Evolutionary conservation across 2,797 vertebrate genomes (phyloP), one percentile per base, ranked within the genome.

Genomic region (Avahi laniger): DNA sequence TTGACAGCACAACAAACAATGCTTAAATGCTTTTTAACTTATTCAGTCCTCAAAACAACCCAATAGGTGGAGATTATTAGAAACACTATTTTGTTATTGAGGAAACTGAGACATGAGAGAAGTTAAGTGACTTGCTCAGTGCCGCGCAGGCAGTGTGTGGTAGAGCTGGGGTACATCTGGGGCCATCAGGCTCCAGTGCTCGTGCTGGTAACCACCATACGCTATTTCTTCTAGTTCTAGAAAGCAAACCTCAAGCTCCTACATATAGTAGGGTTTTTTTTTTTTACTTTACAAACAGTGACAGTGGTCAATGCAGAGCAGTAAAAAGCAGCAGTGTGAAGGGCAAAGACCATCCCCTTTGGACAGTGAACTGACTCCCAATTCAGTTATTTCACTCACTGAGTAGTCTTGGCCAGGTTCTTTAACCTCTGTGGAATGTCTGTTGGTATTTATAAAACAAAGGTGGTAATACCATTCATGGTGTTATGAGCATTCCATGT

Each of bases 401-500:
- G 20, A 10, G 5, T 38, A 38, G 33, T 85, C 33, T n/a, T 54
- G 46, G 90, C 8, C 10, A 76, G 83, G 67, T n/a, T 94, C 14
- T n/a, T 67, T 52, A 7, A 82, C 26, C 6, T 46, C 22, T 52
- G 38, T 76, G n/a, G 48, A 50, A 52, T 4, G 35, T 46, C 50
- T 26, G 18, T 33, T 94, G 67, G 57, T 43, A 1, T 80, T 43
- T 50, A 3, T 67, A 41, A 83, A 85, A 26, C 0, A 38, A 76
- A 18, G 8, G 1, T 10, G 4, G 11, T 22, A 67, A 46, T 4
- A 0, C 30, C 0, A 4, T 28, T 50, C 7, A 5, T 8, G 18
- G 2, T 33, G 2, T 48, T 28, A 48, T 30, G 30, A 89, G 50
- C 17, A 33, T 22, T 30, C 35, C 17, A 41, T 14, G 2, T 52